Percentiles rank a stretch among this genome's conserved stretches.
These are phyloP conservation scores for Diabrotica undecimpunctata DNA, from an alignment of 1,140 invertebrate genomes.

Conservation along the genomic window DNA sequence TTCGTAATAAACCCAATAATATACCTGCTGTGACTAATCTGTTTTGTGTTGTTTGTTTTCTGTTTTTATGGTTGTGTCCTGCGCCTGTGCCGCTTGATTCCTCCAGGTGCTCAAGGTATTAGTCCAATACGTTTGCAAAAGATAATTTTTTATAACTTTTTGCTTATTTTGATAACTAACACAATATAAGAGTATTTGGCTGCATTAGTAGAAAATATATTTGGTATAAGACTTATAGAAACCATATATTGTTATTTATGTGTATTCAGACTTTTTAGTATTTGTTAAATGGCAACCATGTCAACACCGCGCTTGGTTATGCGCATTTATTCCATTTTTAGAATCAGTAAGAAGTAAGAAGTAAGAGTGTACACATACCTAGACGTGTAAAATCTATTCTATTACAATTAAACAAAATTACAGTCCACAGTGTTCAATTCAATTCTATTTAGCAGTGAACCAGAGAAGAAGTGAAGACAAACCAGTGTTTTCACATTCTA, in stretches of 20 bases:
- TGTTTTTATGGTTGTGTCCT: slow-evolving; percentile 45
- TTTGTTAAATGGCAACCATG: too few species aligned
- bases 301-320: too few species aligned
- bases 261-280: too few species aligned
- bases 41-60: slow-evolving; percentile 46
- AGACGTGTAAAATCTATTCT: too few species aligned
- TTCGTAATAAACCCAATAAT: neutral
- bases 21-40: slow-evolving; percentile 41
- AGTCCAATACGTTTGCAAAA: slow-evolving; percentile 28
- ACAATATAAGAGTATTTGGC: neutral
- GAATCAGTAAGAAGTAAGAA: too few species aligned
- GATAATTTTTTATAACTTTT: slow-evolving; percentile 1
- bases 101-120: slow-evolving; percentile 72
- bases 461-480: too few species aligned
- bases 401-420: too few species aligned
- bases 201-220: neutral
- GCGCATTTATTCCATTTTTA: too few species aligned
- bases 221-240: neutral
- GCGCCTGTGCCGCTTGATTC: slow-evolving; percentile 44
- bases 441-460: too few species aligned
- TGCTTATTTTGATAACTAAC: slow-evolving; percentile 19
- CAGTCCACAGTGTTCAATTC: too few species aligned
- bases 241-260: neutral
- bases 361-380: too few species aligned
- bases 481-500: too few species aligned